phyloP scores from a whole-genome alignment of 1,140 invertebrate genomes.

The Plectrocnemia conspersa region DNA sequence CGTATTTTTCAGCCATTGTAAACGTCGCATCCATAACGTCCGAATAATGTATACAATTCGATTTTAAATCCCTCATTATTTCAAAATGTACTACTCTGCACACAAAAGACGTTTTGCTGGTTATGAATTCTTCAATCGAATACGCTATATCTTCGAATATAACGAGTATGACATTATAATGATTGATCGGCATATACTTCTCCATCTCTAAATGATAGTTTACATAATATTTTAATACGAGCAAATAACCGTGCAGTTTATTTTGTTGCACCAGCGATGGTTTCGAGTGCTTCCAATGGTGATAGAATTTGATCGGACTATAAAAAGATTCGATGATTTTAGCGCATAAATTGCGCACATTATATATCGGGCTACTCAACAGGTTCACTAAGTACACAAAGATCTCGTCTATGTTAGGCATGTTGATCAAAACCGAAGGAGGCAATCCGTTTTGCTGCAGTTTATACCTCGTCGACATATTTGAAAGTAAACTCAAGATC shows the following conservation, averaged over 20 bases:
- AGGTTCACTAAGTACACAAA: conserved; percentile 38
- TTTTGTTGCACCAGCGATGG: conserved; percentile 38
- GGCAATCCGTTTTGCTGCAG: conserved; percentile 28
- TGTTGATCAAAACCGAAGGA: background rate
- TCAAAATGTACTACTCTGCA: conserved; percentile 24
- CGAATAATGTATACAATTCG: background rate
- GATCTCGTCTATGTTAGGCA: conserved; percentile 30
- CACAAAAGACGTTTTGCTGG: conserved; percentile 22
- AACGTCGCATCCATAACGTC: background rate
- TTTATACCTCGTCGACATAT: conserved; percentile 43
- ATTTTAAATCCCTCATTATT: conserved; percentile 7
- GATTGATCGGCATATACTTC: conserved; percentile 4
- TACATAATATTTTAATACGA: conserved; percentile 37
- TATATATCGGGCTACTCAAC: conserved; percentile 45
- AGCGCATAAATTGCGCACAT: conserved; percentile 42
- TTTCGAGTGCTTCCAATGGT: conserved; percentile 21
- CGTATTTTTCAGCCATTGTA: too few relatives aligned
- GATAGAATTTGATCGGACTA: conserved; percentile 12
- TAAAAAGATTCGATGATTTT: conserved; percentile 38
- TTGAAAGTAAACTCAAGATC: conserved; percentile 46
- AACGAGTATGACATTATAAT: background rate
- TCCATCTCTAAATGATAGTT: conserved; percentile 20
- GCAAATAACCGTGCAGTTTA: conserved; percentile 42
- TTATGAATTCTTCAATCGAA: conserved; percentile 9
- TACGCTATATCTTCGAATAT: conserved; percentile 1